phyloP scores from a whole-genome alignment of 1,140 invertebrate species.

The Teleopsis dalmanni region DNA sequence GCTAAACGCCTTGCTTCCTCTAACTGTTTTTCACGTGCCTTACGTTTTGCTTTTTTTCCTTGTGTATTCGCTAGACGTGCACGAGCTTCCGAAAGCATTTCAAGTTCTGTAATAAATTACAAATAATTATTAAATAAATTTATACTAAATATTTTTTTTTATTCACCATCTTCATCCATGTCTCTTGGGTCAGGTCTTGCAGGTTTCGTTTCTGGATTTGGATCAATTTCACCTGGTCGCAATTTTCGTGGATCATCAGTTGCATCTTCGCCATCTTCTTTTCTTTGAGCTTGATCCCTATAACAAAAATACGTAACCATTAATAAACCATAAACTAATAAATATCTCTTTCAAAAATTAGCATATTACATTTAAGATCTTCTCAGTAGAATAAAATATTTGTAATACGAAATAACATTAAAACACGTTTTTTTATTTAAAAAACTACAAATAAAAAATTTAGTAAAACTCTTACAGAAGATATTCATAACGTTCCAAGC shows the following conservation, averaged over 20 bases:
- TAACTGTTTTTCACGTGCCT: conserved; percentile 96
- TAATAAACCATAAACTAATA: background rate
- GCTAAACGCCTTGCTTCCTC: conserved; percentile 95
- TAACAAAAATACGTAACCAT: background rate
- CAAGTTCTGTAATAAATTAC: conserved; percentile 64
- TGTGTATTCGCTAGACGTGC: conserved; percentile 98
- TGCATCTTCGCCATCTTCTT: conserved; percentile 89
- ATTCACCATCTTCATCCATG: conserved; percentile 96
- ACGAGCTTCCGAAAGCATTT: conserved; percentile 98
- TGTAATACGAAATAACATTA: conserved; percentile 5
- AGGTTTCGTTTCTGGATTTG: conserved; percentile 99
- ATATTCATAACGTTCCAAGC: conserved; percentile 95
- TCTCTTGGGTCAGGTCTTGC: conserved; percentile 99
- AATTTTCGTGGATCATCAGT: conserved; percentile 92
- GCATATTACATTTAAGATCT: too few species aligned
- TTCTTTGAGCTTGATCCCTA: conserved; percentile 96
- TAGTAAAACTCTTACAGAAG: conserved; percentile 72
- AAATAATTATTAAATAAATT: background rate
- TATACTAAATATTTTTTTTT: background rate
- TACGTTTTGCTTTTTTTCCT: conserved; percentile 98
- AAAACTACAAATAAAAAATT: background rate
- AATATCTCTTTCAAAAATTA: background rate
- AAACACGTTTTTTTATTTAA: too few species aligned
- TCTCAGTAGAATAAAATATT: too few species aligned
- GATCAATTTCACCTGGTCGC: conserved; percentile 98